Percentiles rank a stretch among this genome's conserved stretches.
phyloP scores from a whole-genome alignment of 2,113 vertebrate genomes.

The Coptodon bakossiorum region DNA sequence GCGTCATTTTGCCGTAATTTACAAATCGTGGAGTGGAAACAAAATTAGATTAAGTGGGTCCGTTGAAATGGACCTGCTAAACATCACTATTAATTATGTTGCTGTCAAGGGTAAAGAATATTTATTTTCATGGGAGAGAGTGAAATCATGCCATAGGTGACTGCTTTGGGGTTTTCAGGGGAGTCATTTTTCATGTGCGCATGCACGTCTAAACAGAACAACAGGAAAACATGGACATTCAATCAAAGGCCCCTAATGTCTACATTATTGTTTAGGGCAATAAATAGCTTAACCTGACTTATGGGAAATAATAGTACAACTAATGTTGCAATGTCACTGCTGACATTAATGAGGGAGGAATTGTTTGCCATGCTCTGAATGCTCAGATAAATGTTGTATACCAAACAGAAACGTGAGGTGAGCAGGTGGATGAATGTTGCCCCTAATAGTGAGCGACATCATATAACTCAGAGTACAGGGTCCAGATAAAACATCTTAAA shows the following conservation, averaged over 20 bases:
- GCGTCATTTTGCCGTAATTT: constrained; percentile 76
- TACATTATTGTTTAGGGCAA: constrained; percentile 60
- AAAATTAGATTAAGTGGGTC: constrained; percentile 79
- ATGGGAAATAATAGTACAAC: constrained; percentile 41
- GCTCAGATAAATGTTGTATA: constrained; percentile 48
- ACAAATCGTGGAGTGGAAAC: constrained; percentile 77
- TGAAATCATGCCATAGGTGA: constrained; percentile 61
- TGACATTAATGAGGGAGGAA: constrained; percentile 57
- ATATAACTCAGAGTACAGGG: constrained; percentile 18
- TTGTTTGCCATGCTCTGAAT: constrained; percentile 44
- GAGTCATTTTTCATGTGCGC: constrained; percentile 62
- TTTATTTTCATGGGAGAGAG: constrained; percentile 68
- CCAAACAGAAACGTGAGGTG: constrained; percentile 18
- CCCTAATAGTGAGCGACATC: constrained; percentile 10
- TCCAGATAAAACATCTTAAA: neutral
- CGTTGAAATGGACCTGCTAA: constrained; percentile 74
- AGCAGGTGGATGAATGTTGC: constrained; percentile 10
- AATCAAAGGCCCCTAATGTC: constrained; percentile 68
- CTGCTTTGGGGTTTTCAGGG: constrained; percentile 55
- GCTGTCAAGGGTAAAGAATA: constrained; percentile 68
- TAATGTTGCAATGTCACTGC: constrained; percentile 41
- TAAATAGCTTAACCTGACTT: constrained; percentile 61
- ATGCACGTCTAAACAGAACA: constrained; percentile 34
- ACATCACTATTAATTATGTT: constrained; percentile 77
- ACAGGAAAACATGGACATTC: constrained; percentile 51